phyloP scores from a whole-genome alignment of 2,888 invertebrate species.

The Thumatha senex region DNA sequence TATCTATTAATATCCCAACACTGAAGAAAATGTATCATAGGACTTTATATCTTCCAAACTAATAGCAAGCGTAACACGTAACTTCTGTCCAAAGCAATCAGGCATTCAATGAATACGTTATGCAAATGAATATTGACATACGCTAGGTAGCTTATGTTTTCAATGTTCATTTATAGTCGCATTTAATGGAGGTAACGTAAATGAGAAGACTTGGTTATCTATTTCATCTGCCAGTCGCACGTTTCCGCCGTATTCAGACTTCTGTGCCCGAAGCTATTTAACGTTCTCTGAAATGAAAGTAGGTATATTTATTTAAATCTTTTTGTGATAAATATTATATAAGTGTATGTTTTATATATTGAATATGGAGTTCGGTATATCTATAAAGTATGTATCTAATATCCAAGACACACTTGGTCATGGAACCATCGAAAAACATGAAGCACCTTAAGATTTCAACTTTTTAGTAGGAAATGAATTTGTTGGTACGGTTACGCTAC shows the following conservation, averaged over 20 bases:
- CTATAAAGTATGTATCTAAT: neutral
- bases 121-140: conserved; percentile 10
- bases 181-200: conserved; percentile 1
- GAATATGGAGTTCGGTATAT: no score
- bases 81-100: neutral
- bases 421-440: no score
- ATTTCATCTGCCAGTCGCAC: conserved; percentile 55
- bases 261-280: conserved; percentile 5
- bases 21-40: no score
- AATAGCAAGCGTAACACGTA: no score
- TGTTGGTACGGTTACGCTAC: no score
- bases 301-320: neutral
- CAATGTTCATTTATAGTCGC: conserved; percentile 4
- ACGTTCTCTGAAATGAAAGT: conserved; percentile 1
- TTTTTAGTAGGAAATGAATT: no score
- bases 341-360: neutral
- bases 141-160: conserved; percentile 4
- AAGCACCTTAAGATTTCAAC: no score
- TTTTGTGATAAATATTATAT: neutral
- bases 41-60: no score
- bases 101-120: neutral
- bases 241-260: conserved; percentile 43
- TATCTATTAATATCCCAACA: no score
- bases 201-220: conserved; percentile 22
- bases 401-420: no score